phyloP scores from a whole-genome alignment of 2,113 vertebrate species.

The Clarias gariepinus region DNA sequence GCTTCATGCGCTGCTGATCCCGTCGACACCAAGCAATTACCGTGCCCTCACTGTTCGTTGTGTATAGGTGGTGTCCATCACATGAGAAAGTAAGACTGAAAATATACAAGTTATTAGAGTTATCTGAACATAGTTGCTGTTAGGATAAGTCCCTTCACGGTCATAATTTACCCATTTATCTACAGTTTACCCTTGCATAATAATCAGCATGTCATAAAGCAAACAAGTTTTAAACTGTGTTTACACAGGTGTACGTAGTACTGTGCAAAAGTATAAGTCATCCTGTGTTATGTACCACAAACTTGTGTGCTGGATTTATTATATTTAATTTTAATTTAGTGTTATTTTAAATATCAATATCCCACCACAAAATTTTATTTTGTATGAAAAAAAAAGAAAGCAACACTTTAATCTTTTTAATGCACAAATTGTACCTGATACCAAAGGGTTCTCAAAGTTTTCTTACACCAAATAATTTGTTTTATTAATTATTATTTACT shows the following conservation, averaged over 20 bases:
- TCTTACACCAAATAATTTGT: too few relatives aligned
- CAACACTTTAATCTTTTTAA: too few relatives aligned
- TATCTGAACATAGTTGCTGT: neutral
- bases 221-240: neutral
- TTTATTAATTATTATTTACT: too few relatives aligned
- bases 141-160: neutral
- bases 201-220: neutral
- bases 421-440: too few relatives aligned
- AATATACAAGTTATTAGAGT: constrained; percentile 29
- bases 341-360: too few relatives aligned
- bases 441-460: too few relatives aligned
- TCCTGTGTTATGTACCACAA: too few relatives aligned
- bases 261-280: too few relatives aligned
- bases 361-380: too few relatives aligned
- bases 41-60: constrained; percentile 90
- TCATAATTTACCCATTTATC: neutral
- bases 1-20: constrained; percentile 95
- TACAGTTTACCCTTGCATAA: neutral
- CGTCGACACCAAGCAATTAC: constrained; percentile 97
- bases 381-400: too few relatives aligned
- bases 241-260: neutral
- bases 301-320: too few relatives aligned
- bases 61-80: constrained; percentile 97
- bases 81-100: constrained; percentile 94
- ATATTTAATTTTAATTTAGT: too few relatives aligned